Evolutionary conservation across 2,113 vertebrate species (phyloP).

Genomic region (Antigone vipio): DNA sequence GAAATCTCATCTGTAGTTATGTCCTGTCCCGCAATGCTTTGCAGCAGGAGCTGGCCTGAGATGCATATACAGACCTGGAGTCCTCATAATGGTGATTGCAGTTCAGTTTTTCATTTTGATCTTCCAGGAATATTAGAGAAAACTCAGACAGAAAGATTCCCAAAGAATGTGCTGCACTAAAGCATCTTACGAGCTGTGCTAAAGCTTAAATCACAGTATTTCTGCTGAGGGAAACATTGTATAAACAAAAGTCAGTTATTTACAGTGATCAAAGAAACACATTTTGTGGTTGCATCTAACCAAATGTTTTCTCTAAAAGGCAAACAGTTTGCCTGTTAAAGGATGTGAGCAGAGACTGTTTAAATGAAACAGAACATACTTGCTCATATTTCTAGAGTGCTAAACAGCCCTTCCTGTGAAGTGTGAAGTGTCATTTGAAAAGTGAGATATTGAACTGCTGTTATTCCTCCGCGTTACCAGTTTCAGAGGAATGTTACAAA

Average conservation of each 20-base stretch:
- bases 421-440: neutral
- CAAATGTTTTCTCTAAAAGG: constrained; percentile 23
- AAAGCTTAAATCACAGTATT: neutral
- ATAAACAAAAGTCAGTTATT: constrained; percentile 4
- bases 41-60: neutral
- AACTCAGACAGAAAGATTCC: neutral
- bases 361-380: constrained; percentile 9
- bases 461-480: neutral
- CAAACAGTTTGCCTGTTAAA: neutral
- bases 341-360: neutral
- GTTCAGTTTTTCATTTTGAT: neutral
- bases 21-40: fast-evolving
- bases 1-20: neutral
- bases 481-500: neutral
- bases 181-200: neutral
- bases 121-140: neutral
- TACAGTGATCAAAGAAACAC: constrained; percentile 12
- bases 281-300: neutral
- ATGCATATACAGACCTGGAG: neutral
- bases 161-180: neutral
- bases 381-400: neutral
- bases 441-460: neutral
- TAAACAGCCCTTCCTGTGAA: neutral
- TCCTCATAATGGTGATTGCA: neutral
- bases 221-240: neutral